A percentile compares a stretch with the other conserved stretches of the same genome.
These are phyloP conservation scores for Anthoptus insignis DNA, from an alignment of 2,888 invertebrate species.

Conservation along the genomic window DNA sequence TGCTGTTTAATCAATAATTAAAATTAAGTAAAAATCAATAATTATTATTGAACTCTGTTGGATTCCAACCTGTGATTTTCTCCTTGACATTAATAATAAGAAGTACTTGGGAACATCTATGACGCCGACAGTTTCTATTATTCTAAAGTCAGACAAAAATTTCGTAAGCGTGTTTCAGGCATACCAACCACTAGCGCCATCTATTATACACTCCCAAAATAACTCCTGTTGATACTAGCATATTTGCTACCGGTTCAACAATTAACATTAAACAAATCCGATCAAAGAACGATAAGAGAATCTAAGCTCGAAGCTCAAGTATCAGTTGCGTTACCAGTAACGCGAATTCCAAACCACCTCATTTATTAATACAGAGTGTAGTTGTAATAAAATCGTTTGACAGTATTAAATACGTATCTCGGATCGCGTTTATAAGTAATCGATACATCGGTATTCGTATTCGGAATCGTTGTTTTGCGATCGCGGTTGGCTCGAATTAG, in stretches of 20 bases:
- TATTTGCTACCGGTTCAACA: constrained; percentile 22
- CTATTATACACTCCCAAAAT: too few relatives aligned
- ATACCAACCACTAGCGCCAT: too few relatives aligned
- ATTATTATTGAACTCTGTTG: too few relatives aligned
- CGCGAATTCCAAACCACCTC: constrained; percentile 37
- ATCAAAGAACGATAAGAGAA: constrained; percentile 40
- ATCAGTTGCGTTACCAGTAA: constrained; percentile 33
- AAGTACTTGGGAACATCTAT: too few relatives aligned
- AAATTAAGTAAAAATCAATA: too few relatives aligned
- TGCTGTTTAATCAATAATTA: too few relatives aligned
- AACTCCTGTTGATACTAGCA: constrained; percentile 11
- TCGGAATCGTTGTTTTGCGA: constrained; percentile 38
- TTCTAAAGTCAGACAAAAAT: too few relatives aligned
- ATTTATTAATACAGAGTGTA: constrained; percentile 54
- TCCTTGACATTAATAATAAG: too few relatives aligned
- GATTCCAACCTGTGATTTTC: too few relatives aligned
- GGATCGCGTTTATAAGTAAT: constrained; percentile 81
- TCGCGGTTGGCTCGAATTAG: constrained; percentile 39
- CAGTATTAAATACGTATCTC: constrained; percentile 61
- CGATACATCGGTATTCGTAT: constrained; percentile 77
- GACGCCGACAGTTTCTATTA: too few relatives aligned
- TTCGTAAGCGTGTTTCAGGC: too few relatives aligned
- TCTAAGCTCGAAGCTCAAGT: constrained; percentile 36
- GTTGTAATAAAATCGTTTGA: constrained; percentile 53
- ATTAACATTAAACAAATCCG: not conserved